Conservation (phyloP, 2,113 vertebrate species). For the Megaceryle maxima region DNA sequence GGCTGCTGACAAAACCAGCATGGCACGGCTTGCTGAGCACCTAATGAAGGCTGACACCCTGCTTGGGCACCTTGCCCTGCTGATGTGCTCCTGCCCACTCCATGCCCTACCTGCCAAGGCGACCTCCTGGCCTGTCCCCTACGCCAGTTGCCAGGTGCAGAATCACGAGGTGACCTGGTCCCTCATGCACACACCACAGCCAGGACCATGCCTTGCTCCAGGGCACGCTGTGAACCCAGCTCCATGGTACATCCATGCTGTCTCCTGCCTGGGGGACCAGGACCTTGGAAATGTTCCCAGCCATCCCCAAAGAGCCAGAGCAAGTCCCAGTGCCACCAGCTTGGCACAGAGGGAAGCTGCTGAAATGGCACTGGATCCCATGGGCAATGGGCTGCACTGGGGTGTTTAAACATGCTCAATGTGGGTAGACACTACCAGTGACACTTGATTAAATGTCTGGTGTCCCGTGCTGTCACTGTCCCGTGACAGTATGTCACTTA, state of each 20-base stretch:
- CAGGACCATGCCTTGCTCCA: background rate
- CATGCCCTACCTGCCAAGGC: background rate
- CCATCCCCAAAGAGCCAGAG: background rate
- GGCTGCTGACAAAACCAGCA: background rate
- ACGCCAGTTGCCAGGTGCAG: background rate
- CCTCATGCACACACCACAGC: background rate
- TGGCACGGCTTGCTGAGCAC: background rate
- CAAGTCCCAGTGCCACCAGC: background rate
- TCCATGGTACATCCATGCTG: background rate
- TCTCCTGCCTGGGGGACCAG: background rate
- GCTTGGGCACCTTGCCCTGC: background rate
- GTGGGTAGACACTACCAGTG: background rate
- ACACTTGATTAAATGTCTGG: slow-evolving; percentile 21
- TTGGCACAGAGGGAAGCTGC: background rate
- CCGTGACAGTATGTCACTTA: background rate
- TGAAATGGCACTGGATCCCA: background rate
- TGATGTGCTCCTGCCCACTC: background rate
- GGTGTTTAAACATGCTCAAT: background rate
- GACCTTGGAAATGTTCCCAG: background rate
- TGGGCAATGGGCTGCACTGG: background rate
- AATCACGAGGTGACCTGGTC: accelerated
- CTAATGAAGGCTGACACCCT: background rate
- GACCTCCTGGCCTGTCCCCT: background rate
- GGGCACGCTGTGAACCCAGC: background rate
- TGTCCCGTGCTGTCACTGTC: background rate